phyloP scores from a whole-genome alignment of 2,888 invertebrate genomes.

The Mesoligia furuncula region DNA sequence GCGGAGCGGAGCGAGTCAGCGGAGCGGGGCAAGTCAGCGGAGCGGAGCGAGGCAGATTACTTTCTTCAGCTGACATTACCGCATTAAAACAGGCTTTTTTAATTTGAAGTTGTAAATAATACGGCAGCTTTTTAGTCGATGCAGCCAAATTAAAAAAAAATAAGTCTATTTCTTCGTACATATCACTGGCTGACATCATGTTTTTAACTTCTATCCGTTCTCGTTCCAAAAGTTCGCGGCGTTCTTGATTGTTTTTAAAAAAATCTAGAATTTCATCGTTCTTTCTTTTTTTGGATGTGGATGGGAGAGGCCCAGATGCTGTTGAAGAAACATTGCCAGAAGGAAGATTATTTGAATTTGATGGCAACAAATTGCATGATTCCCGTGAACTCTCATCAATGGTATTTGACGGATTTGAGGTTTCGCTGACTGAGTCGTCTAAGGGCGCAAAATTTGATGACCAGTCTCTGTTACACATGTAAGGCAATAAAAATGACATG shows the following conservation, averaged over 20 bases:
- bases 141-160: constrained; percentile 14
- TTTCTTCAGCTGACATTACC: constrained; percentile 9
- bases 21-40: too few relatives aligned
- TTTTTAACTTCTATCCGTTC: constrained; percentile 11
- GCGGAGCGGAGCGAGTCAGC: too few relatives aligned
- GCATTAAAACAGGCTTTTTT: constrained; percentile 55
- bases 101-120: constrained; percentile 58
- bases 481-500: too few relatives aligned
- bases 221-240: not conserved
- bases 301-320: too few relatives aligned
- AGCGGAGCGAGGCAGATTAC: not conserved
- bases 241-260: not conserved
- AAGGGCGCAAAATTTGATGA: too few relatives aligned
- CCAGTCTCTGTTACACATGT: too few relatives aligned
- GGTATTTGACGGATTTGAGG: too few relatives aligned
- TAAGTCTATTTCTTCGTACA: not conserved
- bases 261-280: not conserved
- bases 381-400: too few relatives aligned
- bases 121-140: constrained; percentile 34
- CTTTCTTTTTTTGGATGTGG: not conserved
- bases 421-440: too few relatives aligned
- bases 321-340: too few relatives aligned
- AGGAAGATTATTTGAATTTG: too few relatives aligned
- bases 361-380: too few relatives aligned
- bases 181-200: not conserved